Conservation (phyloP, 2,888 invertebrate species). For the Campoplex capitator region DNA sequence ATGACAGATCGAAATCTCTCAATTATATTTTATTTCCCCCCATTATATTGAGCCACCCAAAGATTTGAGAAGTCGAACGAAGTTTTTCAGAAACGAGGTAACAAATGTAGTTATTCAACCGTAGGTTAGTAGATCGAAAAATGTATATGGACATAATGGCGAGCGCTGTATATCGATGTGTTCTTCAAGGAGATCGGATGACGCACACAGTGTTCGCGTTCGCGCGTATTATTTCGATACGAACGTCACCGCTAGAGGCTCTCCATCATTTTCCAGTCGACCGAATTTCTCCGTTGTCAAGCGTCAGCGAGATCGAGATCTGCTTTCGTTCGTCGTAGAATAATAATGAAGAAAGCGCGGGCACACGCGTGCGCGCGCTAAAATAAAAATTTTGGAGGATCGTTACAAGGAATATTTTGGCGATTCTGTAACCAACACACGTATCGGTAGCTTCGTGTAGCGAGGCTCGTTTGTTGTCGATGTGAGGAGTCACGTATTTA, state of each 20-base stretch:
- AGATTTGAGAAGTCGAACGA: not conserved
- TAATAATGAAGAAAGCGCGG: not conserved
- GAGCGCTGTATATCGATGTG: not conserved
- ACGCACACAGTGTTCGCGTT: conserved; percentile 3
- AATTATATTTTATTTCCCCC: conserved; percentile 67
- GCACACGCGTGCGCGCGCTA: not conserved
- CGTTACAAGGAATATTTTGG: not conserved
- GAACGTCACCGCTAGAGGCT: not conserved
- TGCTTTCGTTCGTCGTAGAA: not conserved
- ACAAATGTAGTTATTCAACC: not conserved
- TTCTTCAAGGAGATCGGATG: not conserved
- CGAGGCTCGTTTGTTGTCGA: not conserved
- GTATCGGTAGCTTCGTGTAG: not conserved
- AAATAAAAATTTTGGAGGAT: not conserved
- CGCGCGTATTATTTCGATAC: not conserved
- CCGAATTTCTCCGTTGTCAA: not conserved
- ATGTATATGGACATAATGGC: not conserved
- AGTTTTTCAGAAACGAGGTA: not conserved
- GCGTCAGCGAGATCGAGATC: not conserved
- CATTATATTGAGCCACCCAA: not conserved
- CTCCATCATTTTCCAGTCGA: not conserved
- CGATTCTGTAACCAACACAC: not conserved
- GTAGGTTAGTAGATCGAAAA: not conserved
- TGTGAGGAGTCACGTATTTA: not conserved
- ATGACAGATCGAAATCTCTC: conserved; percentile 72